A percentile compares a stretch with the other conserved stretches of the same genome.
Conservation (phyloP, 1,140 invertebrate species). For the Sweltsa coloradensis region DNA sequence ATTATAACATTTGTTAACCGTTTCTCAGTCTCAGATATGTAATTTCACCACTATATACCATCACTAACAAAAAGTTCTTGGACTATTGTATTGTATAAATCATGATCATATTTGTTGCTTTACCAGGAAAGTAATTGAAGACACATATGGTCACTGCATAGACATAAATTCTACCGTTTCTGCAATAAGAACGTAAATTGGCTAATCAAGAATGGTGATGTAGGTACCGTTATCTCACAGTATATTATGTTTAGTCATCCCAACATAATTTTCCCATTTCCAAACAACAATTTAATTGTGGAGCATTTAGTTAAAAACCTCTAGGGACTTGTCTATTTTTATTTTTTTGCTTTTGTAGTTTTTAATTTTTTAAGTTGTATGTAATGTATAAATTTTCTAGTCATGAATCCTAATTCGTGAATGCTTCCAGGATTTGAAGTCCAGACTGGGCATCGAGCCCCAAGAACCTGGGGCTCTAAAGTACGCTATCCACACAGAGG, state of each 20-base stretch:
- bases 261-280: not conserved
- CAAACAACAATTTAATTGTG: not conserved
- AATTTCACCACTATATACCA: not conserved
- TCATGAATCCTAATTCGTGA: slow-evolving; percentile 6
- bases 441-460: slow-evolving; percentile 29
- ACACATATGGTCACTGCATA: too few relatives aligned
- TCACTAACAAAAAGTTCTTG: not conserved
- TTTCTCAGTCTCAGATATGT: not conserved
- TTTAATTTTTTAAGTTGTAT: not conserved
- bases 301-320: not conserved
- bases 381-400: slow-evolving; percentile 1
- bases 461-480: slow-evolving; percentile 47
- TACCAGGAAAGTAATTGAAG: too few relatives aligned
- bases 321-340: not conserved
- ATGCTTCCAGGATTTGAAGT: slow-evolving; percentile 30
- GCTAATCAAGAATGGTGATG: too few relatives aligned
- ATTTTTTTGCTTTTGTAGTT: not conserved
- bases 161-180: too few relatives aligned
- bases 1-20: not conserved
- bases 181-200: too few relatives aligned
- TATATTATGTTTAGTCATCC: not conserved
- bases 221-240: too few relatives aligned
- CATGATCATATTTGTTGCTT: too few relatives aligned
- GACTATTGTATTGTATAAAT: too few relatives aligned
- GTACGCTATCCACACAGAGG: slow-evolving; percentile 72